Base-by-base conservation (phyloP, 2,888 invertebrate genomes). In the Nebria salina region DNA sequence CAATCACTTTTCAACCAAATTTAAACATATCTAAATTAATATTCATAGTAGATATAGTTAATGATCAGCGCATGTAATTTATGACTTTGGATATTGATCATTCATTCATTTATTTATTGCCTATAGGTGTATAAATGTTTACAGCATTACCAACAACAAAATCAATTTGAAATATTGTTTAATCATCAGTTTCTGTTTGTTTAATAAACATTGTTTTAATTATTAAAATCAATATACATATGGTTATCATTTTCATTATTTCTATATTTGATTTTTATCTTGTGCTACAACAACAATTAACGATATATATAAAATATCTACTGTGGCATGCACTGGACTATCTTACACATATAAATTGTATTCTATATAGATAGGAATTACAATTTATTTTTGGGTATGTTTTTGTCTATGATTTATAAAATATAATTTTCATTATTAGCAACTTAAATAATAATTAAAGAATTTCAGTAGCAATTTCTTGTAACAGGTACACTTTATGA, bases 101-200 rank as follows among this genome's bases (percentile, higher is more conserved):
- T 11, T 70, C 6, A 68, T 68, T 9, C 11, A 70, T 26, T 13
- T 11, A 70, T 70, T 7, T 70, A 70, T 70, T 70, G 6, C 15
- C 1, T 66, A 25, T 25, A 25, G 13, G 8, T 20, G 13, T 66
- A 66, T 66, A 25, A 11, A 66, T 15, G 9, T 68, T 15, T 20
- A 20, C 68, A 68, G 20, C 66, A 25, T 66, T 34, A 70, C 26
- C 26, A 70, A 70, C 26, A 70, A 15, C 20, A 70, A 70, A 70
- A 70, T 34, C 9, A 70, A 25, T 25, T 25, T 70, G 20, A 70
- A 70, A 70, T 70, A 70, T 26, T 70, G 25, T 70, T 13, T 25
- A 25, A 70, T 70, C 34, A 70, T 25, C 25, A 70, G 25, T 25
- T 70, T 70, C 70, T 20, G 34, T 70, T 11, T 34, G 25, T 70